Percentiles rank a stretch among this genome's conserved stretches.
phyloP scores from a whole-genome alignment of 2,797 vertebrate genomes.

The Periparus ater region DNA sequence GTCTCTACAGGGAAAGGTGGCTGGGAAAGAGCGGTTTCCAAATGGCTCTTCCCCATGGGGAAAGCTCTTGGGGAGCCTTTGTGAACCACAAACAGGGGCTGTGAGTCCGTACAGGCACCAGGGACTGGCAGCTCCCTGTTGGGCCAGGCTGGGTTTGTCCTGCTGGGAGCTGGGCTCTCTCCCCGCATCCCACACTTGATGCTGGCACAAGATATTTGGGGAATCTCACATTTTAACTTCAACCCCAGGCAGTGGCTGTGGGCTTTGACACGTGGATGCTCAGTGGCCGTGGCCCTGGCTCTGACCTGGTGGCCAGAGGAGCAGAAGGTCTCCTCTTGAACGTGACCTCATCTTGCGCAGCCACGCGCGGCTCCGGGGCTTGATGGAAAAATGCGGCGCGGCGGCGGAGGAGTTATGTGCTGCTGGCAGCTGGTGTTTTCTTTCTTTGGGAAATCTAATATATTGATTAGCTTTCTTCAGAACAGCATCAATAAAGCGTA shows the following conservation, averaged over 20 bases:
- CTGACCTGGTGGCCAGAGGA: neutral
- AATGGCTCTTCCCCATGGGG: neutral
- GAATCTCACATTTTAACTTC: neutral
- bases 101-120: rapidly evolving
- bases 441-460: conserved; percentile 77
- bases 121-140: rapidly evolving
- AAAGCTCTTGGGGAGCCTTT: neutral
- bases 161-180: neutral
- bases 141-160: neutral
- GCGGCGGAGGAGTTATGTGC: conserved; percentile 33
- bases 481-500: conserved; percentile 72
- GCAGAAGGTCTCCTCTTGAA: conserved; percentile 3
- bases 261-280: rapidly evolving
- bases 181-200: rapidly evolving
- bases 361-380: conserved; percentile 6
- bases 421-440: conserved; percentile 70
- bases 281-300: neutral
- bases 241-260: rapidly evolving
- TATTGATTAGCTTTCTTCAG: conserved; percentile 77
- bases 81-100: neutral
- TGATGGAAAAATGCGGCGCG: conserved; percentile 31
- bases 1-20: rapidly evolving
- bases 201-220: neutral
- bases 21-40: neutral
- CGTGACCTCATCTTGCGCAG: conserved; percentile 36